These are phyloP conservation scores for Lomographa bimaculata DNA, from an alignment of 2,888 invertebrate species.

Conservation along the genomic window DNA sequence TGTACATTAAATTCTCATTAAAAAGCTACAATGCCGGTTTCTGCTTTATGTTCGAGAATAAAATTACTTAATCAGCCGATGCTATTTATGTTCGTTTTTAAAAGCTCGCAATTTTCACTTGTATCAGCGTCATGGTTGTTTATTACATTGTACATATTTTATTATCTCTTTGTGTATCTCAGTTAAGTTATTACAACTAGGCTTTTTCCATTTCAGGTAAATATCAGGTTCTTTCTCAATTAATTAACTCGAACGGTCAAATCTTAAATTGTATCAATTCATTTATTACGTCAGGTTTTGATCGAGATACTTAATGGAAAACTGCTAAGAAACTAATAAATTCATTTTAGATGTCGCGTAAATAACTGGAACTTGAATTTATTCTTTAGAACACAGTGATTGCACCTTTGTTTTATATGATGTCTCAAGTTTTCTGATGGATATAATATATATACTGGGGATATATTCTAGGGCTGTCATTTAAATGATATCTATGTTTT, in stretches of 20 bases:
- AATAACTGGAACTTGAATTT: conserved; percentile 15
- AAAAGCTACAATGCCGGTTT: not conserved
- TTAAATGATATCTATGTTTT: too few species aligned
- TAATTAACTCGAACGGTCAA: conserved; percentile 5
- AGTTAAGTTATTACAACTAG: conserved; percentile 10
- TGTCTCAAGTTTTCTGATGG: too few species aligned
- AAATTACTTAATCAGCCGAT: conserved; percentile 11
- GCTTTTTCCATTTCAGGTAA: conserved; percentile 2
- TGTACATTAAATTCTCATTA: conserved; percentile 10
- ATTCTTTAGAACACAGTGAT: conserved; percentile 10
- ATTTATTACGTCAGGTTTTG: conserved; percentile 7
- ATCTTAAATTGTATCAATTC: conserved; percentile 1
- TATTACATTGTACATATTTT: conserved; percentile 13
- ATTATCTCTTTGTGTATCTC: conserved; percentile 11
- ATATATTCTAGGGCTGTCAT: too few species aligned
- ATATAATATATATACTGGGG: too few species aligned
- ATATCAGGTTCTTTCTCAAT: conserved; percentile 6
- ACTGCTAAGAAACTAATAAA: conserved; percentile 12
- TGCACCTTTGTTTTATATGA: too few species aligned
- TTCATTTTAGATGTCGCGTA: conserved; percentile 14
- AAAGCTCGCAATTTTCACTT: conserved; percentile 4
- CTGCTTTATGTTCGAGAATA: conserved; percentile 3
- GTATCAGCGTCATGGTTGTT: conserved; percentile 4
- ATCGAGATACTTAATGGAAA: conserved; percentile 18
- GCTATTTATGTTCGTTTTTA: conserved; percentile 6